These are phyloP conservation scores for Lottia gigantea DNA, from an alignment of 2,888 invertebrate species.

Conservation along the genomic window DNA sequence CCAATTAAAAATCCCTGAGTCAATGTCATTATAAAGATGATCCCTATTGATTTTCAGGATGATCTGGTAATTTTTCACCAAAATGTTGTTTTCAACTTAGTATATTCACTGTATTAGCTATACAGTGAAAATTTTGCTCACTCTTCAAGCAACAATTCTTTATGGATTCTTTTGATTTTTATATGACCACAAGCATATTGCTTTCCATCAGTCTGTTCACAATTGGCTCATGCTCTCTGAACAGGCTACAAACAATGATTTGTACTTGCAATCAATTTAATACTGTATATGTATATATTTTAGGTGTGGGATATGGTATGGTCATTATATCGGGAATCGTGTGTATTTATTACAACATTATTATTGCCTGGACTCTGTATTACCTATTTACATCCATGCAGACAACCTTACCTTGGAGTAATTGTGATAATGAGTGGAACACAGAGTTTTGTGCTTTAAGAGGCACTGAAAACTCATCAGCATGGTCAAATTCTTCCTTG, in stretches of 20 bases:
- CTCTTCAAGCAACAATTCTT: too few species aligned
- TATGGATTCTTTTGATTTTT: too few species aligned
- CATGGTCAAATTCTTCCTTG: background rate
- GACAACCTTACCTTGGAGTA: constrained; percentile 59
- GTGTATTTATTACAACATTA: constrained; percentile 67
- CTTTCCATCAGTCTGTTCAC: background rate
- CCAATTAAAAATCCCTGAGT: background rate
- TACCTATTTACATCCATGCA: constrained; percentile 62
- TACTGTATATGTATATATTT: background rate
- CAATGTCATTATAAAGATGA: too few species aligned
- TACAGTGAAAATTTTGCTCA: too few species aligned
- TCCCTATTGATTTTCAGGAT: too few species aligned
- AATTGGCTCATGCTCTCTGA: too few species aligned
- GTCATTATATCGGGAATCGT: constrained; percentile 63
- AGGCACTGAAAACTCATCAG: background rate
- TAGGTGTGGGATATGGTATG: constrained; percentile 66
- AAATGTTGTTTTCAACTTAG: too few species aligned
- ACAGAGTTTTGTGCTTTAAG: constrained; percentile 32
- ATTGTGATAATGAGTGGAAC: constrained; percentile 64
- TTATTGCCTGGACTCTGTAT: constrained; percentile 66
- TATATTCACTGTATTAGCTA: too few species aligned
- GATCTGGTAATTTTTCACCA: too few species aligned
- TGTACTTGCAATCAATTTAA: too few species aligned
- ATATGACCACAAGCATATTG: too few species aligned
- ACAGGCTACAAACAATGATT: too few species aligned